A percentile compares a stretch with the other conserved stretches of the same genome.
Evolutionary conservation across 2,797 vertebrate genomes (phyloP).

Genomic region (Amphiprion clarkii): DNA sequence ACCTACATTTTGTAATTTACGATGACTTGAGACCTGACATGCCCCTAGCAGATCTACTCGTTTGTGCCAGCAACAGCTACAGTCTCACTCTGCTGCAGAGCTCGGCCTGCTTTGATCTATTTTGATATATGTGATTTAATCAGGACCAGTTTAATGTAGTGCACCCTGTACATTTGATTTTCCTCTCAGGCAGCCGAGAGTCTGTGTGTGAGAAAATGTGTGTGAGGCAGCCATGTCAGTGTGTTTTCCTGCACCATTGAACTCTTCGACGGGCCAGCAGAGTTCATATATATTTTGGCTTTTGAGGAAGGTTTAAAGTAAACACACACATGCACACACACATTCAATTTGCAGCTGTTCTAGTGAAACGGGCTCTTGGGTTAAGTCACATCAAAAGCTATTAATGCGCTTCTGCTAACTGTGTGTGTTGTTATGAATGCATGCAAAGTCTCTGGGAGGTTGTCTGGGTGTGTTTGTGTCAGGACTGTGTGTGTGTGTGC

Average conservation of each 20-base stretch:
- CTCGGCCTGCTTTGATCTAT: background rate
- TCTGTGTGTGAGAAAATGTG: conserved; percentile 15
- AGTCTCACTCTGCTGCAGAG: background rate
- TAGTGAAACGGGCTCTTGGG: conserved; percentile 66
- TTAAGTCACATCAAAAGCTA: conserved; percentile 77
- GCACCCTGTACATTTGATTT: background rate
- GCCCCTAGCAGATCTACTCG: background rate
- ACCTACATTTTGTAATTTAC: too few species aligned
- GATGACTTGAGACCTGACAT: background rate
- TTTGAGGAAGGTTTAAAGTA: conserved; percentile 60
- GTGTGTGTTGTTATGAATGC: conserved; percentile 45
- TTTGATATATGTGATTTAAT: background rate
- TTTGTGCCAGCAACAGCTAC: background rate
- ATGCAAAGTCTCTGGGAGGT: conserved; percentile 52
- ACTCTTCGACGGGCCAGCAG: conserved; percentile 50
- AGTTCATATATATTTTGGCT: conserved; percentile 70
- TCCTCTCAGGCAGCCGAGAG: background rate
- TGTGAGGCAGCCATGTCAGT: conserved; percentile 30
- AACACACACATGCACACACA: conserved; percentile 41
- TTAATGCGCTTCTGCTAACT: conserved; percentile 65
- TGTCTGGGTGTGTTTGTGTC: conserved; percentile 54
- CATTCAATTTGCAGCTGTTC: conserved; percentile 68
- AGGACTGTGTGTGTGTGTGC: conserved; percentile 19
- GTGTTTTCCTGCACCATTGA: conserved; percentile 67
- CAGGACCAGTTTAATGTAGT: background rate